These are phyloP conservation scores for Nixonia krombeini DNA, from an alignment of 1,140 invertebrate genomes.

Conservation along the genomic window DNA sequence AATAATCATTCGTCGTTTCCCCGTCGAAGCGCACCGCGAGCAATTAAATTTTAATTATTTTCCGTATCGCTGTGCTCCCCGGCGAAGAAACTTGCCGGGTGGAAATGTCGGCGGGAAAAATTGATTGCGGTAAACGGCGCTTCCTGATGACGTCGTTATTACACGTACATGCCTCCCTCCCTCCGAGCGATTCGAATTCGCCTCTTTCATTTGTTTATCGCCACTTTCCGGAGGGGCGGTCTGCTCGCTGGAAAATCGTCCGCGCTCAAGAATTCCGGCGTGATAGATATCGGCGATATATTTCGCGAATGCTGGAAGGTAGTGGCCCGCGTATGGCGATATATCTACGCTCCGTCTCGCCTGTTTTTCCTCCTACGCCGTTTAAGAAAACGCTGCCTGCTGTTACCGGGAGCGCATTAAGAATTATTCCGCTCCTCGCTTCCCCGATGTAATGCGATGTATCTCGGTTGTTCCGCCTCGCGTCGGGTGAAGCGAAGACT, in stretches of 20 bases:
- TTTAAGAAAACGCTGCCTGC: constrained; percentile 45
- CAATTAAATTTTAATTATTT: too few species aligned
- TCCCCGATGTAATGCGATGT: constrained; percentile 28
- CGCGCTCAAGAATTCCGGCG: constrained; percentile 30
- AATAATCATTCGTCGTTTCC: too few species aligned
- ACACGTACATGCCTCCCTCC: constrained; percentile 1
- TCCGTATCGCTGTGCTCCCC: too few species aligned
- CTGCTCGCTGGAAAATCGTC: constrained; percentile 29
- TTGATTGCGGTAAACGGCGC: neutral
- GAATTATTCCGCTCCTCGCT: constrained; percentile 33
- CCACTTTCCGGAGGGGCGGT: constrained; percentile 23
- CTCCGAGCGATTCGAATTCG: constrained; percentile 16
- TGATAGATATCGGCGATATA: constrained; percentile 44
- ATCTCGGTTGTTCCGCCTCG: constrained; percentile 26
- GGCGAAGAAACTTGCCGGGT: neutral
- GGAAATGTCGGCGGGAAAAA: neutral
- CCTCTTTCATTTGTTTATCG: constrained; percentile 41
- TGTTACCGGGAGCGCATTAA: constrained; percentile 36
- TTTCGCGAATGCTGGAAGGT: constrained; percentile 26
- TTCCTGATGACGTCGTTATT: neutral
- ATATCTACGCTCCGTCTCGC: constrained; percentile 27
- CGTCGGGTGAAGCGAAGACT: constrained; percentile 18
- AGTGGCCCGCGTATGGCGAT: constrained; percentile 39
- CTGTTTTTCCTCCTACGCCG: constrained; percentile 25
- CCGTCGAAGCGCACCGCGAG: too few species aligned